These are phyloP conservation scores for Atherix ibis DNA, from an alignment of 2,888 invertebrate genomes.

Conservation along the genomic window DNA sequence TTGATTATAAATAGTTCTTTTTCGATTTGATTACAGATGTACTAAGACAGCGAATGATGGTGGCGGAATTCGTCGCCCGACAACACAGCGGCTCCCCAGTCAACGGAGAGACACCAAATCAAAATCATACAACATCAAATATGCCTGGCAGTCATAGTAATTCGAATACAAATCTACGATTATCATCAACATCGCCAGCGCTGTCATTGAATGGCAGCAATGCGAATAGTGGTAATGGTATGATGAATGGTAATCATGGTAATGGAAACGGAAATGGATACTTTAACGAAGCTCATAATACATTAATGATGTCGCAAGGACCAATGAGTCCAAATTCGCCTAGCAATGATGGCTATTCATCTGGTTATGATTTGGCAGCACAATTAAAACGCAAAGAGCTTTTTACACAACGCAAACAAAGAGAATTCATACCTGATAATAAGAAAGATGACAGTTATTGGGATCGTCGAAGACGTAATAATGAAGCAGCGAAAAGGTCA, in stretches of 20 bases:
- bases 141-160: conserved; percentile 15
- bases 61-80: conserved; percentile 71
- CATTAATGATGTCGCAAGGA: conserved; percentile 1
- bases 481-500: conserved; percentile 92
- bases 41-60: conserved; percentile 55
- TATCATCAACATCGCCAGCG: conserved; percentile 33
- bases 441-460: conserved; percentile 96
- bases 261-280: neutral
- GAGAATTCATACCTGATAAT: conserved; percentile 92
- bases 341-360: conserved; percentile 3
- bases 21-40: conserved; percentile 12
- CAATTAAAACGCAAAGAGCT: conserved; percentile 58
- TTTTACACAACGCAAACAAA: conserved; percentile 80
- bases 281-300: conserved; percentile 3
- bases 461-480: conserved; percentile 90
- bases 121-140: conserved; percentile 33
- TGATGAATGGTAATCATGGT: neutral
- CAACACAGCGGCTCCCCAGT: conserved; percentile 53
- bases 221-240: conserved; percentile 17
- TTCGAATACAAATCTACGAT: conserved; percentile 15
- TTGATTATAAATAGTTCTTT: too few species aligned
- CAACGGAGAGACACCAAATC: conserved; percentile 46
- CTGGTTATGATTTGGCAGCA: conserved; percentile 13
- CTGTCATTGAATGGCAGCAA: conserved; percentile 30
- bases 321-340: conserved; percentile 6